These are phyloP conservation scores for Cryptus viduatorius DNA, from an alignment of 2,888 invertebrate species.

Conservation along the genomic window DNA sequence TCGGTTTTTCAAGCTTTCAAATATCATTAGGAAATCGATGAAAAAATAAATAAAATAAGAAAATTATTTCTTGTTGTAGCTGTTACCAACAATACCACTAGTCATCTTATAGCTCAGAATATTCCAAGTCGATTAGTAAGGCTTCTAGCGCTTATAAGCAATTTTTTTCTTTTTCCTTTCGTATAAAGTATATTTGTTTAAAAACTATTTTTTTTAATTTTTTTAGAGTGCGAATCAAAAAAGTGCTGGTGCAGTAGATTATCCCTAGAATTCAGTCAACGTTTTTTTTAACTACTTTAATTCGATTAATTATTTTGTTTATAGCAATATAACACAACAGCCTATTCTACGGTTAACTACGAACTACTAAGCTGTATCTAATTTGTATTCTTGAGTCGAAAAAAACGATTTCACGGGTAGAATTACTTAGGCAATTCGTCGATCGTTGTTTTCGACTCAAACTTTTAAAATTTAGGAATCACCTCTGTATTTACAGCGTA, in stretches of 20 bases:
- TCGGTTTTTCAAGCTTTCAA: slow-evolving; percentile 1
- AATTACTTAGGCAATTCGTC: slow-evolving; percentile 5
- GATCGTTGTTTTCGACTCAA: slow-evolving; percentile 36
- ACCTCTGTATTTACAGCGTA: slow-evolving; percentile 51
- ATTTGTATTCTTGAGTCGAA: slow-evolving; percentile 28
- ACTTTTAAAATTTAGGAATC: slow-evolving; percentile 31
- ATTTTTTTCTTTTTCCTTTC: slow-evolving; percentile 68
- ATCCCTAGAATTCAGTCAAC: slow-evolving; percentile 85
- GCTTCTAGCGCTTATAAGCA: slow-evolving; percentile 77
- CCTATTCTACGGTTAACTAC: slow-evolving; percentile 54
- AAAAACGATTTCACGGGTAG: slow-evolving; percentile 10
- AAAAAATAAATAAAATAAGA: not conserved
- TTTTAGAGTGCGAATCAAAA: slow-evolving; percentile 81
- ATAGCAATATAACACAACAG: slow-evolving; percentile 39
- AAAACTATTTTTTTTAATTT: slow-evolving; percentile 74
- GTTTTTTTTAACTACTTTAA: slow-evolving; percentile 67
- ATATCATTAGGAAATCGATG: not conserved
- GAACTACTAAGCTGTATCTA: slow-evolving; percentile 55
- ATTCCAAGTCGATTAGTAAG: slow-evolving; percentile 77
- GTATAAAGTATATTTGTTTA: slow-evolving; percentile 79
- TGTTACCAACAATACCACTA: slow-evolving; percentile 78
- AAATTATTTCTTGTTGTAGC: slow-evolving; percentile 48
- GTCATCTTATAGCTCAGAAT: slow-evolving; percentile 74
- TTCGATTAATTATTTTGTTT: slow-evolving; percentile 46
- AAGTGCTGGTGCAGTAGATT: slow-evolving; percentile 83